Evolutionary conservation across 2,113 vertebrate species (phyloP), one percentile per base, ranked within the genome.

Genomic region (Atrichornis clamosus): DNA sequence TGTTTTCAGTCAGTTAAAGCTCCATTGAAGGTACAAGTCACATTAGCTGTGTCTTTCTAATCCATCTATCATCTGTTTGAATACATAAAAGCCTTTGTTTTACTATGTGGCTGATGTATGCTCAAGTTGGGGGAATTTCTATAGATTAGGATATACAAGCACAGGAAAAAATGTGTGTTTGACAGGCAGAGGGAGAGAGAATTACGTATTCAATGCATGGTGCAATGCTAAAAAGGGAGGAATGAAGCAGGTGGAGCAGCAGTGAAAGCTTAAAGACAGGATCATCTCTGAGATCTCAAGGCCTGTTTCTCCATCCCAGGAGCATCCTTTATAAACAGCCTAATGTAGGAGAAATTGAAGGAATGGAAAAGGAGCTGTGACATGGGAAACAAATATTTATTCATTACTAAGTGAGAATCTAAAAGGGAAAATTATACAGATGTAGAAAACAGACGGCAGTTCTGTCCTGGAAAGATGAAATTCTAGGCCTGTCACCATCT

Each of bases 311-410:
- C 69, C 70, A 82, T 95, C 96, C 77, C 81, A 76, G 70, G 74
- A 93, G 89, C 93, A 91, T 91, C 77, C 52, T 92, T 92, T 91
- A 79, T 89, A 84, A 95, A 92, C 65, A 92, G 49, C 44, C 58
- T 84, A 68, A 69, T 87, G 53, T 49, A 64, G 50, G 21, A 84
- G 62, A 94, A 89, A 84, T 64, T 81, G 78, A 92, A 92, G 28
- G 62, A 87, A 76, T 1, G 21, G 73, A 49, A 91, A 90, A 94
- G 69, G 77, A 94, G 65, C 44, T 94, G 39, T 76, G 69, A 73
- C 81, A 89, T 72, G 65, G 55, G 84, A 91, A 91, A 87, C 60
- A 97, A 89, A 91, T 92, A 95, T 89, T 95, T 96, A 82, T 93
- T 95, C 74, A 89, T 95, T 84, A 65, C 81, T 65, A 91, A 91